Conservation (phyloP, 1,140 invertebrate species). For the Bombus soroeensis region DNA sequence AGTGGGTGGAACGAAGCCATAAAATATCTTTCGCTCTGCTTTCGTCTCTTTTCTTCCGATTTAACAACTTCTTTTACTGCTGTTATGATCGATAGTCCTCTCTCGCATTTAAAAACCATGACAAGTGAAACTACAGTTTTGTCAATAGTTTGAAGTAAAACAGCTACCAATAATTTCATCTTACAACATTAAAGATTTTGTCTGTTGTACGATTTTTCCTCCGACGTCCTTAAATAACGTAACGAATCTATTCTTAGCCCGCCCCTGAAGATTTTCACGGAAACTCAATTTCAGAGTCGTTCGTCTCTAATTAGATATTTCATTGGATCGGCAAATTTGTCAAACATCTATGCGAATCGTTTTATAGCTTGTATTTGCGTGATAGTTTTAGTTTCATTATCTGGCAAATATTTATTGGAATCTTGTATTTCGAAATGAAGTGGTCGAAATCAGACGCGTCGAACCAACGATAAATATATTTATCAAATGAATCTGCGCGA, state of each 20-base stretch:
- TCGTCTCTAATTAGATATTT: conserved; percentile 44
- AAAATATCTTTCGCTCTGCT: not conserved
- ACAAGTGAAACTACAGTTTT: not conserved
- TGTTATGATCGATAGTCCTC: conserved; percentile 1
- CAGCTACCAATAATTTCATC: no score
- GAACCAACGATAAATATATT: not conserved
- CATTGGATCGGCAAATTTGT: conserved; percentile 12
- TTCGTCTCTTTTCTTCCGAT: not conserved
- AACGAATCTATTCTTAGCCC: no score
- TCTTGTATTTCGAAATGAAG: no score
- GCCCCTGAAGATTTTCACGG: conserved; percentile 22
- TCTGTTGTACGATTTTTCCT: no score
- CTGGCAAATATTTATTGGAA: not conserved
- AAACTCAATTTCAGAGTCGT: conserved; percentile 15
- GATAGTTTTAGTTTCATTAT: not conserved
- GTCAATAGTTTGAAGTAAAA: no score
- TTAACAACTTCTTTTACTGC: not conserved
- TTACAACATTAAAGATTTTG: no score
- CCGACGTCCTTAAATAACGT: no score
- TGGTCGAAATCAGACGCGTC: not conserved
- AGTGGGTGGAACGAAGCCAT: conserved; percentile 24
- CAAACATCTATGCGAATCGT: not conserved
- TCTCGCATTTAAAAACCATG: conserved; percentile 9
- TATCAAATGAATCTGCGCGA: not conserved
- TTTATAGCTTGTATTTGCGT: not conserved